Percentiles rank a stretch among this genome's conserved stretches.
Evolutionary conservation across 2,888 invertebrate species (phyloP).

Genomic region (Aromia moschata): DNA sequence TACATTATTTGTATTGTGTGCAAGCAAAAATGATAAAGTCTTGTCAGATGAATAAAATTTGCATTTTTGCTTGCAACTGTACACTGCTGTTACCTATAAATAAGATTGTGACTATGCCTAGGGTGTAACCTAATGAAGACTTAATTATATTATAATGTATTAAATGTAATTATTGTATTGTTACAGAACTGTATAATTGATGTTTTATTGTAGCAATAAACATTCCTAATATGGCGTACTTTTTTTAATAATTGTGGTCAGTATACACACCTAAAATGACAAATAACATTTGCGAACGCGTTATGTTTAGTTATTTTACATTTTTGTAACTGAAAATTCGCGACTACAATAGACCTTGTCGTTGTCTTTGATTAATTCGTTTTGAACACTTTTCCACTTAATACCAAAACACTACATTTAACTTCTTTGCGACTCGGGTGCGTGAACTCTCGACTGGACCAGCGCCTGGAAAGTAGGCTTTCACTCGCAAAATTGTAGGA

Average conservation of each 20-base stretch:
- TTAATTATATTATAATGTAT: slow-evolving; percentile 25
- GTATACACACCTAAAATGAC: no score
- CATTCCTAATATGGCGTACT: slow-evolving; percentile 29
- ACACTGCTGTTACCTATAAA: slow-evolving; percentile 23
- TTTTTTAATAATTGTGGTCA: background rate
- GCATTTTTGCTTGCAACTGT: slow-evolving; percentile 12
- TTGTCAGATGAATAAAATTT: background rate
- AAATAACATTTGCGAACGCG: no score
- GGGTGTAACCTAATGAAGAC: slow-evolving; percentile 31
- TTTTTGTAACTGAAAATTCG: no score
- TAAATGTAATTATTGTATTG: slow-evolving; percentile 39
- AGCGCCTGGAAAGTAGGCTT: no score
- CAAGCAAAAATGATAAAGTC: background rate
- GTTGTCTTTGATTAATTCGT: no score
- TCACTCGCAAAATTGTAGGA: no score
- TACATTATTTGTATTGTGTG: background rate
- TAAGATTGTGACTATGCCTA: slow-evolving; percentile 23
- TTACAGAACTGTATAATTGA: slow-evolving; percentile 45
- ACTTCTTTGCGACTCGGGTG: no score
- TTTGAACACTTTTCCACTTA: no score
- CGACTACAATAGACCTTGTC: no score
- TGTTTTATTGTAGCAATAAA: slow-evolving; percentile 49
- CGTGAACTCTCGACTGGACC: no score
- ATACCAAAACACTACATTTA: no score
- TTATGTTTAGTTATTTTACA: no score